Conservation (phyloP, 2,797 vertebrate species). For the Orestias chungarensis region DNA sequence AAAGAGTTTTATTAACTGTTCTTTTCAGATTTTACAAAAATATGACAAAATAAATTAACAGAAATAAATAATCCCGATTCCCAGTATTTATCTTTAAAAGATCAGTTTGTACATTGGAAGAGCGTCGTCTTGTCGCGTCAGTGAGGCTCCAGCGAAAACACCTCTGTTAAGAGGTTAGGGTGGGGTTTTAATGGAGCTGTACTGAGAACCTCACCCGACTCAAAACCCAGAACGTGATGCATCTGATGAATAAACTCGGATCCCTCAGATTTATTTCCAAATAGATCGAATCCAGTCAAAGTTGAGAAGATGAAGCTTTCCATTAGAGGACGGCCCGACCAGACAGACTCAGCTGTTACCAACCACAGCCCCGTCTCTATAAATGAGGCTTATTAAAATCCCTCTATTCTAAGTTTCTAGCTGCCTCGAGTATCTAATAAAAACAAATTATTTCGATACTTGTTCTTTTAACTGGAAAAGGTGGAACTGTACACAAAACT, state of each 20-base stretch:
- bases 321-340: neutral
- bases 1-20: slow-evolving; percentile 90
- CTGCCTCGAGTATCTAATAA: slow-evolving; percentile 31
- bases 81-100: slow-evolving; percentile 78
- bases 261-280: slow-evolving; percentile 26
- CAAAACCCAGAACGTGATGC: slow-evolving; percentile 36
- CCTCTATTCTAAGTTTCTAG: slow-evolving; percentile 11
- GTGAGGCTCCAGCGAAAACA: slow-evolving; percentile 70
- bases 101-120: slow-evolving; percentile 79
- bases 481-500: slow-evolving; percentile 32
- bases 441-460: slow-evolving; percentile 28
- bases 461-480: slow-evolving; percentile 48
- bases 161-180: slow-evolving; percentile 61
- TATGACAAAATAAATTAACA: slow-evolving; percentile 99
- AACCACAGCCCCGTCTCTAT: slow-evolving; percentile 6
- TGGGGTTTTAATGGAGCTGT: slow-evolving; percentile 57
- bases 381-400: slow-evolving; percentile 24
- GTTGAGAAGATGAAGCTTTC: slow-evolving; percentile 13
- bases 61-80: slow-evolving; percentile 92
- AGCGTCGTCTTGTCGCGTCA: slow-evolving; percentile 70
- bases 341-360: neutral
- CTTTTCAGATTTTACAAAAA: slow-evolving; percentile 97
- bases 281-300: slow-evolving; percentile 2
- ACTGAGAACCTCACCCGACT: slow-evolving; percentile 40
- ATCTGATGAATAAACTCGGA: slow-evolving; percentile 18